Evolutionary conservation across 2,888 invertebrate species (phyloP).

Genomic region (Machimus atricapillus): DNA sequence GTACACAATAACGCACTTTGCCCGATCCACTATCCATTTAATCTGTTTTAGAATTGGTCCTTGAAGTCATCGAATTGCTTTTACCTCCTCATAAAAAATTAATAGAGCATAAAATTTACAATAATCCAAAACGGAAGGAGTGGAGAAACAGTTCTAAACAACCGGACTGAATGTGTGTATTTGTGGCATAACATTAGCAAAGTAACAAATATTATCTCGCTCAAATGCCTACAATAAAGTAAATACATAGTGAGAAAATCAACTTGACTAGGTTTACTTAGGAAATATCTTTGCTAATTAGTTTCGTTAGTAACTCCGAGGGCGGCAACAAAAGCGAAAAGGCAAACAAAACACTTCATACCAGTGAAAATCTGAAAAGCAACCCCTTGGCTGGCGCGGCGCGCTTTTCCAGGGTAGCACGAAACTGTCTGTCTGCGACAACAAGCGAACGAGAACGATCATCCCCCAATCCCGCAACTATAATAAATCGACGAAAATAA

Average conservation of each 20-base stretch:
- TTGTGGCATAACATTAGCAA: not conserved
- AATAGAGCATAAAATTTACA: not conserved
- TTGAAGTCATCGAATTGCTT: not conserved
- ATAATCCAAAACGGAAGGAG: not conserved
- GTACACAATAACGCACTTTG: not conserved
- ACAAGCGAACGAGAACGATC: not conserved
- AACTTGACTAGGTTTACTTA: not conserved
- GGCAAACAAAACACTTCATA: not conserved
- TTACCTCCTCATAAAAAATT: not conserved
- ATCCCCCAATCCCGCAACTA: not conserved
- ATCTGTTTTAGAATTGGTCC: not conserved
- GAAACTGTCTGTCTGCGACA: not conserved
- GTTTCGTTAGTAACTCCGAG: not conserved
- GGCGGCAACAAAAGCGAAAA: not conserved
- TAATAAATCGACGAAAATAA: slow-evolving; percentile 34
- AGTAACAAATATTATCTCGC: not conserved
- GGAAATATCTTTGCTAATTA: not conserved
- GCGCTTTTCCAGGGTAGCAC: not conserved
- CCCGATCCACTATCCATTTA: not conserved
- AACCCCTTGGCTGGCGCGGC: not conserved
- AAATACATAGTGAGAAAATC: not conserved
- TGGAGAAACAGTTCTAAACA: not conserved
- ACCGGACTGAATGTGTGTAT: not conserved
- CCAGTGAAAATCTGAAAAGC: not conserved
- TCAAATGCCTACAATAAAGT: not conserved